phyloP scores from a whole-genome alignment of 2,113 vertebrate species.

The Anhinga anhinga region DNA sequence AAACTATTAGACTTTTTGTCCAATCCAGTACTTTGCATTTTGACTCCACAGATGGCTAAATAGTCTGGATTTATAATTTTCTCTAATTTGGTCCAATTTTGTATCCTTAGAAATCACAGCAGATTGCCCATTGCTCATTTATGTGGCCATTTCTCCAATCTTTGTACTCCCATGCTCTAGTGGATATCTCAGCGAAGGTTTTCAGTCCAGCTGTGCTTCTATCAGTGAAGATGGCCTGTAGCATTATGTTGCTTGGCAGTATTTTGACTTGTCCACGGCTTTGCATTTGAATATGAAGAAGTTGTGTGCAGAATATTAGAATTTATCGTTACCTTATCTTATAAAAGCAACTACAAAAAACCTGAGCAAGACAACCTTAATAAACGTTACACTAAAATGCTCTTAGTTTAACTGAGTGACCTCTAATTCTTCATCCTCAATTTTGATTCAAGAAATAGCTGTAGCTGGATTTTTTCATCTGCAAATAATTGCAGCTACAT shows the following conservation, averaged over 20 bases:
- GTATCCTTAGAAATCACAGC: neutral
- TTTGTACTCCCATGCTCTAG: neutral
- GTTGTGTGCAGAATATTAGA: neutral
- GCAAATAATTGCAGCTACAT: slow-evolving; percentile 49
- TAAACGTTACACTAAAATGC: neutral
- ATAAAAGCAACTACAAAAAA: neutral
- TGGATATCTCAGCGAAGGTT: slow-evolving; percentile 14
- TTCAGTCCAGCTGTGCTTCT: slow-evolving; percentile 25
- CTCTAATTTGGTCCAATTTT: slow-evolving; percentile 4
- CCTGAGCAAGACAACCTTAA: neutral
- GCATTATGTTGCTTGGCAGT: slow-evolving; percentile 1
- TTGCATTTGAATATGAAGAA: slow-evolving; percentile 12
- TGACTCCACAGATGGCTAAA: slow-evolving; percentile 16
- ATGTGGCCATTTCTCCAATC: neutral
- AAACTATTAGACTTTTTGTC: neutral
- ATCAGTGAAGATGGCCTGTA: slow-evolving; percentile 2
- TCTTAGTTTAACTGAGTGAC: slow-evolving; percentile 8
- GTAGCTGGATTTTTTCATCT: slow-evolving; percentile 43
- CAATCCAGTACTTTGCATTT: neutral
- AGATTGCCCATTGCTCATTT: neutral
- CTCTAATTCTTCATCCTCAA: neutral
- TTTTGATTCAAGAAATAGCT: slow-evolving; percentile 17
- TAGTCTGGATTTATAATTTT: slow-evolving; percentile 21
- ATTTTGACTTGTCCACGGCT: neutral
- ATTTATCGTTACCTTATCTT: neutral